Percentiles rank a stretch among this genome's conserved stretches.
These are phyloP conservation scores for Austrofundulus limnaeus DNA, from an alignment of 2,113 vertebrate genomes.

Conservation along the genomic window DNA sequence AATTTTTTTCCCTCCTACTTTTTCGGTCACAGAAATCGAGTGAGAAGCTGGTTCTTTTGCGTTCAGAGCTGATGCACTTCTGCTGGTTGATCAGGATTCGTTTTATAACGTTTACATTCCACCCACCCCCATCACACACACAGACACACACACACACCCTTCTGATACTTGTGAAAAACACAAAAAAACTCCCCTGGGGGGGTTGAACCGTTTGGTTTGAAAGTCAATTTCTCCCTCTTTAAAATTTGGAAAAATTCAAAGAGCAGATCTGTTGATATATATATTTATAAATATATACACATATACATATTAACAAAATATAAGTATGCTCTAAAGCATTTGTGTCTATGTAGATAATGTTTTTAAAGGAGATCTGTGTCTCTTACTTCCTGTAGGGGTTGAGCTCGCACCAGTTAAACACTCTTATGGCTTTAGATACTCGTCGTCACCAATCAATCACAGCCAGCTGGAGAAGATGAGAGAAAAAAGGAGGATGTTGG, in stretches of 20 bases:
- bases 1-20: constrained; percentile 1
- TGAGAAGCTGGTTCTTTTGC: constrained; percentile 61
- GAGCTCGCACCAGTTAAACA: constrained; percentile 36
- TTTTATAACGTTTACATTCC: constrained; percentile 32
- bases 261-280: constrained; percentile 66
- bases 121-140: not conserved
- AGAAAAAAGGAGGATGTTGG: constrained; percentile 12
- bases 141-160: not conserved
- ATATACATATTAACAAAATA: constrained; percentile 87
- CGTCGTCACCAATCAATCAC: constrained; percentile 50
- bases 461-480: constrained; percentile 37
- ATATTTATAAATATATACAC: constrained; percentile 84
- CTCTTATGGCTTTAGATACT: constrained; percentile 75
- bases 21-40: constrained; percentile 54
- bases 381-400: constrained; percentile 49
- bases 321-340: constrained; percentile 79
- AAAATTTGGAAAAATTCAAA: constrained; percentile 65
- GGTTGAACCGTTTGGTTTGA: constrained; percentile 59
- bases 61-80: constrained; percentile 66
- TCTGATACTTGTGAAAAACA: constrained; percentile 5
- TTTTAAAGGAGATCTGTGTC: constrained; percentile 38
- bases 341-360: constrained; percentile 46
- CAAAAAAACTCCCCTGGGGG: constrained; percentile 41
- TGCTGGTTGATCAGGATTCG: constrained; percentile 61
- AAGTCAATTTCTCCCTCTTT: constrained; percentile 51